A percentile compares a stretch with the other conserved stretches of the same genome.
phyloP scores from a whole-genome alignment of 2,113 vertebrate species.

The Lepus europaeus region DNA sequence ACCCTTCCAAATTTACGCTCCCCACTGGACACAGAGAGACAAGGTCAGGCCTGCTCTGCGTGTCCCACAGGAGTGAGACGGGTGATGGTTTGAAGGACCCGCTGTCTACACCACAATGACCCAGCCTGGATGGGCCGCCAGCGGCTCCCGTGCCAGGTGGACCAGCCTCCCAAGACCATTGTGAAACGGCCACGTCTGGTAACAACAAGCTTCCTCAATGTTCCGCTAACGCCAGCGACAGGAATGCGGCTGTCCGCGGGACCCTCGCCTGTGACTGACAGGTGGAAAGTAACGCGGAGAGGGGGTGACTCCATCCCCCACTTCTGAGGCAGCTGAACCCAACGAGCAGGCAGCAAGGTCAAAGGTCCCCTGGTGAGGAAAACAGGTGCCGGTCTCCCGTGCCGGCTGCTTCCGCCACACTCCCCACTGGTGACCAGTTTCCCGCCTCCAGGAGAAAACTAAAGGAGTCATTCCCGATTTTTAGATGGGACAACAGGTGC shows the following conservation, averaged over 20 bases:
- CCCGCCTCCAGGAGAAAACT: neutral
- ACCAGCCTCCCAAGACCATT: neutral
- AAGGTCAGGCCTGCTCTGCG: conserved; percentile 24
- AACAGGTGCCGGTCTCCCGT: neutral
- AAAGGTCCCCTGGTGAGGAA: neutral
- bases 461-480: neutral
- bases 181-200: neutral
- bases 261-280: neutral
- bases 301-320: neutral
- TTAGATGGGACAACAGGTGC: accelerated
- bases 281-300: neutral
- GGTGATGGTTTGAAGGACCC: neutral
- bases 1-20: neutral
- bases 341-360: neutral
- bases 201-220: neutral
- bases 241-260: accelerated
- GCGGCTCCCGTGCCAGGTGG: neutral
- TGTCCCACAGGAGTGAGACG: conserved; percentile 68
- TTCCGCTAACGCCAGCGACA: neutral
- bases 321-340: too few relatives aligned
- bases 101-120: conserved; percentile 31
- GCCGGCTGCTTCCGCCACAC: neutral
- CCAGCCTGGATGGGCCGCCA: neutral
- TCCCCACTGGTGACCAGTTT: neutral
- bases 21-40: neutral